Percentiles rank a stretch among this genome's conserved stretches.
phyloP scores from a whole-genome alignment of 2,888 invertebrate species.

The Cryptocephalus primarius region DNA sequence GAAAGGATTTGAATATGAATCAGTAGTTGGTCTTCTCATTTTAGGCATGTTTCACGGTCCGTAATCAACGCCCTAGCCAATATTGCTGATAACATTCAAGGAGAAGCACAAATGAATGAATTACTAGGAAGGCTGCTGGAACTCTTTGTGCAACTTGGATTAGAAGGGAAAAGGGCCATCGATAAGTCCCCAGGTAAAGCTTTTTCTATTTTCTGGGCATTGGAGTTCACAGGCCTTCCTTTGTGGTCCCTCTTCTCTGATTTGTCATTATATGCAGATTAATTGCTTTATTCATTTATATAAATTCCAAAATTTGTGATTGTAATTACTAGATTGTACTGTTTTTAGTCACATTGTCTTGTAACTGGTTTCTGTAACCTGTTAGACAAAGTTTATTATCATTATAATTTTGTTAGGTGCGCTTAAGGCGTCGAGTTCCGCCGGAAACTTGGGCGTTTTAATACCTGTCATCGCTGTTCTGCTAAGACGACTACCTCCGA shows the following conservation, averaged over 20 bases:
- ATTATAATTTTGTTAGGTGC: slow-evolving; percentile 27
- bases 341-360: too few relatives aligned
- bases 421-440: slow-evolving; percentile 84
- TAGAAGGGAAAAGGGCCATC: slow-evolving; percentile 92
- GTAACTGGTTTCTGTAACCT: too few relatives aligned
- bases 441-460: slow-evolving; percentile 93
- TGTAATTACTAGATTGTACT: too few relatives aligned
- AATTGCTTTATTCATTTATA: too few relatives aligned
- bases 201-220: too few relatives aligned
- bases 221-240: not conserved
- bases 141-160: slow-evolving; percentile 92
- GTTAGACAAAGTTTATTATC: not conserved
- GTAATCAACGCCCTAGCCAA: slow-evolving; percentile 95
- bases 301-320: too few relatives aligned
- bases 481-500: slow-evolving; percentile 77
- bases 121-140: slow-evolving; percentile 82
- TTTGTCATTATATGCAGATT: too few relatives aligned
- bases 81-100: slow-evolving; percentile 89
- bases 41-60: slow-evolving; percentile 80
- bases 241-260: not conserved
- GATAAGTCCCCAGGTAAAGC: slow-evolving; percentile 67
- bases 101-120: slow-evolving; percentile 74
- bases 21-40: slow-evolving; percentile 5
- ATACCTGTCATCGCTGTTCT: slow-evolving; percentile 94
- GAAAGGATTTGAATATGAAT: not conserved